Evolutionary conservation across 2,113 vertebrate genomes (phyloP).

Genomic region (Centropus unirufus): DNA sequence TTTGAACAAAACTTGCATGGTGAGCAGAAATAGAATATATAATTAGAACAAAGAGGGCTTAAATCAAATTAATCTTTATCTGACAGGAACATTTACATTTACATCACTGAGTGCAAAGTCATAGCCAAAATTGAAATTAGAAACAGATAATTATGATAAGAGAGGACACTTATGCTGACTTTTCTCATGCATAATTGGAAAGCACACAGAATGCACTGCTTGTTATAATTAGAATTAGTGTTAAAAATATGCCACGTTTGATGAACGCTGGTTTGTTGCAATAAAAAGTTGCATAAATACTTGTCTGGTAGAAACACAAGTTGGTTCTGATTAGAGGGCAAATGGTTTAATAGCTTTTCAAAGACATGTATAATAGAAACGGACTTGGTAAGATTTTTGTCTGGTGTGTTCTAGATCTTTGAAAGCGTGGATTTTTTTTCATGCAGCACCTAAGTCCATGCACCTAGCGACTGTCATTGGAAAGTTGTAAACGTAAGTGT

Average conservation of each 20-base stretch:
- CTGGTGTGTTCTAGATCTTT: neutral
- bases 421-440: neutral
- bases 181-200: constrained; percentile 82
- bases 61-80: constrained; percentile 90
- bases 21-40: constrained; percentile 86
- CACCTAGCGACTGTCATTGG: neutral
- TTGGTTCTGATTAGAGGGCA: constrained; percentile 56
- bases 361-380: neutral
- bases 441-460: neutral
- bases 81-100: constrained; percentile 89
- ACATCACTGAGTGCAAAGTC: constrained; percentile 82
- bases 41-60: constrained; percentile 85
- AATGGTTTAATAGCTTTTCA: constrained; percentile 42
- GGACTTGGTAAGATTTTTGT: neutral
- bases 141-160: constrained; percentile 89
- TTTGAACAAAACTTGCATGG: constrained; percentile 79
- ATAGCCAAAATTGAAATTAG: constrained; percentile 88
- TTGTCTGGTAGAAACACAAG: constrained; percentile 61
- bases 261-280: constrained; percentile 66
- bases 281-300: constrained; percentile 69
- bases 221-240: constrained; percentile 81
- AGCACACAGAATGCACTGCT: constrained; percentile 78
- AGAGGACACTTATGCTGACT: constrained; percentile 80
- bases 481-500: neutral
- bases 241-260: constrained; percentile 73